These are phyloP conservation scores for Okamejei kenojei DNA, from an alignment of 2,797 vertebrate species.

Conservation along the genomic window DNA sequence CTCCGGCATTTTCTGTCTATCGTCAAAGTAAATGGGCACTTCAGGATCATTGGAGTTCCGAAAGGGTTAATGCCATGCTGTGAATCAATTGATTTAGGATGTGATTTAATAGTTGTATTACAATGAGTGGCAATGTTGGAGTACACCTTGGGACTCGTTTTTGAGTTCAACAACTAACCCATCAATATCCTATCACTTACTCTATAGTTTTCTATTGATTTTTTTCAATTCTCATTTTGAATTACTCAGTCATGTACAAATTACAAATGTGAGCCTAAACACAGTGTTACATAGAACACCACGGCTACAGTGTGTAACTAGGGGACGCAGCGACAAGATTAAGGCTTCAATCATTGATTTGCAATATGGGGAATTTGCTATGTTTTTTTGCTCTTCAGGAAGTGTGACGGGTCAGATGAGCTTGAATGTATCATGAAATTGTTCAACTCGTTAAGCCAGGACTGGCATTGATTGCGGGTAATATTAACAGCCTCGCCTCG, in stretches of 20 bases:
- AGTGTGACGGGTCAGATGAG: not conserved
- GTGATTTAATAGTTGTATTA: slow-evolving; percentile 46
- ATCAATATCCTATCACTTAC: slow-evolving; percentile 69
- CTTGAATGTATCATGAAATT: slow-evolving; percentile 9
- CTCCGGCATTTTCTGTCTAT: too few relatives aligned
- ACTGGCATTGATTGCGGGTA: not conserved
- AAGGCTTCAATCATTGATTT: slow-evolving; percentile 51
- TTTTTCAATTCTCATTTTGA: slow-evolving; percentile 41
- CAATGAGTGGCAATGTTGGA: slow-evolving; percentile 43
- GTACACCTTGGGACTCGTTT: slow-evolving; percentile 51
- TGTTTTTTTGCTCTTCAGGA: not conserved
- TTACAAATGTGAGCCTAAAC: slow-evolving; percentile 47
- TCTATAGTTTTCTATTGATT: slow-evolving; percentile 63
- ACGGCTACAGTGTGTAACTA: slow-evolving; percentile 43
- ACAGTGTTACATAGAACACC: slow-evolving; percentile 56
- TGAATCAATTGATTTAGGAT: slow-evolving; percentile 38
- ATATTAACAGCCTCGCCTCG: not conserved
- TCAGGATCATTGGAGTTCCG: not conserved
- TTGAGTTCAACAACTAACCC: slow-evolving; percentile 42
- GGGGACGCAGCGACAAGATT: slow-evolving; percentile 45
- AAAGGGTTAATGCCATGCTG: slow-evolving; percentile 39
- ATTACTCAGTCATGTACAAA: slow-evolving; percentile 50
- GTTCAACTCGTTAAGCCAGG: not conserved
- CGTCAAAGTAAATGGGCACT: not conserved
- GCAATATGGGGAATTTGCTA: not conserved